Evolutionary conservation across 2,888 invertebrate genomes (phyloP), one percentile per base, ranked within the genome.

Genomic region (Cryptops parisi): DNA sequence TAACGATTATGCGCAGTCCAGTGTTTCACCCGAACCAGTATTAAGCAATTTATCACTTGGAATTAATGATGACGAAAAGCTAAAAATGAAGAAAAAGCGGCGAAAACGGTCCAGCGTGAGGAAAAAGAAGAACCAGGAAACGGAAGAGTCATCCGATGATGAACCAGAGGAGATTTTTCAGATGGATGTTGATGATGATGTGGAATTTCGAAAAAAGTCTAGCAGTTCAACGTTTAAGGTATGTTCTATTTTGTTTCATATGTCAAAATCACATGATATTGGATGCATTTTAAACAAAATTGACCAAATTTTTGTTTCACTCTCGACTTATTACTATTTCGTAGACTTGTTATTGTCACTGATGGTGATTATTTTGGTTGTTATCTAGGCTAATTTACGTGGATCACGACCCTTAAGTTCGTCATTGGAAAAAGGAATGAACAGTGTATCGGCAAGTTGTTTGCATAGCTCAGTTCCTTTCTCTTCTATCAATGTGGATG

Each of bases 11-110:
- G 15, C 6, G 15, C 6, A 9, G 6, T 9, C 9, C 15, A 33
- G 33, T 33, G 15, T 33, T 15, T 9, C 9, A 9, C 6, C 6
- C 33, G 9, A 9, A 9, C 33, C 33, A 9, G 33, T 33, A 15
- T 33, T 15, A 33, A 33, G 33, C 33, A n/a, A n/a, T n/a, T n/a
- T n/a, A n/a, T n/a, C n/a, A n/a, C n/a, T n/a, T n/a, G n/a, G n/a
- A n/a, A n/a, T n/a, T n/a, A 33, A 33, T n/a, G 48, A 52, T 21
- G 52, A 5, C 58, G 60, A 59, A 25, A 59, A 47, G 56, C 56
- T 23, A 54, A 62, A 52, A 63, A 61, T 33, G 61, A 63, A 44
- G 62, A 58, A 52, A n/a, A 56, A 52, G 51, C 64, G 9, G 64
- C 64, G 50, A 63, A 67, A 48, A 64, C 64, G 54, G 49, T 59